A percentile compares a stretch with the other conserved stretches of the same genome.
Evolutionary conservation across 2,888 invertebrate species (phyloP).

Genomic region (Anthophora plumipes): DNA sequence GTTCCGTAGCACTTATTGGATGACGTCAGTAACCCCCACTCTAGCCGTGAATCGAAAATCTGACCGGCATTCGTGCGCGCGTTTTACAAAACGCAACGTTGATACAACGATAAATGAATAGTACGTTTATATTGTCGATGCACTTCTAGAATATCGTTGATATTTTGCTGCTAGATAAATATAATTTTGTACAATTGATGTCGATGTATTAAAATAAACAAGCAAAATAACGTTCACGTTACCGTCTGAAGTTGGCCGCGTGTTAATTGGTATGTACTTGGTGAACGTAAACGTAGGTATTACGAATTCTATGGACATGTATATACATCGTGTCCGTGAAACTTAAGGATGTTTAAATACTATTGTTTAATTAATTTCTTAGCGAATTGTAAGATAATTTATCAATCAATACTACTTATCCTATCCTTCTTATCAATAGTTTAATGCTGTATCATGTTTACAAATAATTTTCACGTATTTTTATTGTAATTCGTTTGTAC

Average conservation of each 20-base stretch:
- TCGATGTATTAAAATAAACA: not conserved
- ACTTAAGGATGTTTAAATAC: not conserved
- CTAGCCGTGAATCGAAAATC: conserved; percentile 36
- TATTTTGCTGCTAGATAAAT: not conserved
- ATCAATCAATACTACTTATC: not conserved
- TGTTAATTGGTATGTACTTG: conserved; percentile 7
- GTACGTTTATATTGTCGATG: not conserved
- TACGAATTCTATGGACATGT: not conserved
- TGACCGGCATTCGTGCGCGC: conserved; percentile 21
- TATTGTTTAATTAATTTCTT: not conserved
- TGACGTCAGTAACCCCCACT: conserved; percentile 64
- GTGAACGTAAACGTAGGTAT: not conserved
- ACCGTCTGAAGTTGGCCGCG: conserved; percentile 29
- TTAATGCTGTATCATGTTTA: not conserved
- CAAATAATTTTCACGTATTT: not conserved
- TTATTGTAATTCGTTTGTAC: not conserved
- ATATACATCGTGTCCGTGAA: not conserved
- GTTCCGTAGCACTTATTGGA: conserved; percentile 71
- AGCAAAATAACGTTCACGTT: not conserved
- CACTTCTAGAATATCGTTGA: not conserved
- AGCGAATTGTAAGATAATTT: not conserved
- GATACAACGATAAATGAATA: not conserved
- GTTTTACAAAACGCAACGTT: conserved; percentile 23
- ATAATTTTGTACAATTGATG: conserved; percentile 5
- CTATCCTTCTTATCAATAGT: not conserved